phyloP scores from a whole-genome alignment of 37 sponge, comb jelly and placozoan species.

The Diacarnus erythraeanus region DNA sequence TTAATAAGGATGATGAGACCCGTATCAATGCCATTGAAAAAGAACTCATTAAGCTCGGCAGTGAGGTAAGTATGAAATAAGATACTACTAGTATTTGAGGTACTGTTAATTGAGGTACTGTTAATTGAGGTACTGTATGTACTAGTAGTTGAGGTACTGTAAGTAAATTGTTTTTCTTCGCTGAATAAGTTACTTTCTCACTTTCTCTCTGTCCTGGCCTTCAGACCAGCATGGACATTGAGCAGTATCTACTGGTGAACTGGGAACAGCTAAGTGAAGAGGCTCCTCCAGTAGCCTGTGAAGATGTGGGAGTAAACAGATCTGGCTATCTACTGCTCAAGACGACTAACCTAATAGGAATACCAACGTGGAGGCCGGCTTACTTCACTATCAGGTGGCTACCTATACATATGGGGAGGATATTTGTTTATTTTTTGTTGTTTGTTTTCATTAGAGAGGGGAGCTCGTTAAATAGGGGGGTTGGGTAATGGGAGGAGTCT shows the following conservation, averaged over 20 bases:
- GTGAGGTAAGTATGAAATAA: constrained; percentile 20
- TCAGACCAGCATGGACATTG: constrained; percentile 61
- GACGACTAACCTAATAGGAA: constrained; percentile 23
- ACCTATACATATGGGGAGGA: no score
- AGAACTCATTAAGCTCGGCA: constrained; percentile 61
- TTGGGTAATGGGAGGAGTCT: no score
- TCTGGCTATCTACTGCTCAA: constrained; percentile 15
- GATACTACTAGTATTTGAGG: no score
- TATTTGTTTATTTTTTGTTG: no score
- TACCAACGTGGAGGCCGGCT: constrained; percentile 50
- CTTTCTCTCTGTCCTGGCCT: not conserved
- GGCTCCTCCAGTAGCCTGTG: not conserved
- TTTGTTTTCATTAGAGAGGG: no score
- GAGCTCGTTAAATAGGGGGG: no score
- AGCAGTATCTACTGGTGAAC: constrained; percentile 57
- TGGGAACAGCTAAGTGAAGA: constrained; percentile 79
- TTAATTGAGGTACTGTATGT: no score
- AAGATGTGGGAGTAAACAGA: not conserved
- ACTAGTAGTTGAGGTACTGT: no score
- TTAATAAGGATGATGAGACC: constrained; percentile 51
- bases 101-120: no score
- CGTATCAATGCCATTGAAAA: constrained; percentile 49
- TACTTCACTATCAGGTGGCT: constrained; percentile 56
- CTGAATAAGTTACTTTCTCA: no score
- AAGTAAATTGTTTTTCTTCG: no score